phyloP scores from a whole-genome alignment of 2,888 invertebrate genomes.

The Cancer borealis region DNA sequence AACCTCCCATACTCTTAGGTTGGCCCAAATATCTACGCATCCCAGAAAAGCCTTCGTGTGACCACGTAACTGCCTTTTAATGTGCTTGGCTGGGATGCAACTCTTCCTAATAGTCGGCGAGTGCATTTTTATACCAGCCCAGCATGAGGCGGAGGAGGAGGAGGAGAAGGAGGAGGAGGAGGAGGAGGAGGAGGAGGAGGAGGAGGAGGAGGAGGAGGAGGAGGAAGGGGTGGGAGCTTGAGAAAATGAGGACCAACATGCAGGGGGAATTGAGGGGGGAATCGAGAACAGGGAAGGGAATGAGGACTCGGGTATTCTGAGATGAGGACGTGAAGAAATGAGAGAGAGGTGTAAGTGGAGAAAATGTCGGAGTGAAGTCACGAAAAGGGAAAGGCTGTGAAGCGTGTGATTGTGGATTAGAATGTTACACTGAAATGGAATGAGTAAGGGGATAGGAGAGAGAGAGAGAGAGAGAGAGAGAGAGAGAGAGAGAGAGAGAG shows the following conservation, averaged over 20 bases:
- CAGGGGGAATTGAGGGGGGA: neutral
- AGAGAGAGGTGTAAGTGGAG: neutral
- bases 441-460: neutral
- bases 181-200: neutral
- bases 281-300: neutral
- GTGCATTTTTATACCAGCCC: slow-evolving; percentile 5
- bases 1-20: neutral
- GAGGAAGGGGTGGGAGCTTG: neutral
- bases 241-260: neutral
- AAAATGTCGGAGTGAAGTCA: neutral
- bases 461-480: slow-evolving; percentile 50
- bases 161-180: neutral
- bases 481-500: slow-evolving; percentile 42
- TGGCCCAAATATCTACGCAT: neutral
- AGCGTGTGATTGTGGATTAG: neutral
- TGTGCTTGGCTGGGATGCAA: neutral
- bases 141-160: neutral
- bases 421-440: neutral
- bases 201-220: neutral
- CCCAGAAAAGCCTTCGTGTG: neutral
- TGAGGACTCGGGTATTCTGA: neutral
- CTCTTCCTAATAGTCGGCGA: neutral
- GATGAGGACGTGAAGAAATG: neutral
- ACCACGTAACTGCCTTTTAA: neutral
- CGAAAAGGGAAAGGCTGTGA: neutral